Evolutionary conservation across 2,797 vertebrate species (phyloP).

Genomic region (Lagodon rhomboides): DNA sequence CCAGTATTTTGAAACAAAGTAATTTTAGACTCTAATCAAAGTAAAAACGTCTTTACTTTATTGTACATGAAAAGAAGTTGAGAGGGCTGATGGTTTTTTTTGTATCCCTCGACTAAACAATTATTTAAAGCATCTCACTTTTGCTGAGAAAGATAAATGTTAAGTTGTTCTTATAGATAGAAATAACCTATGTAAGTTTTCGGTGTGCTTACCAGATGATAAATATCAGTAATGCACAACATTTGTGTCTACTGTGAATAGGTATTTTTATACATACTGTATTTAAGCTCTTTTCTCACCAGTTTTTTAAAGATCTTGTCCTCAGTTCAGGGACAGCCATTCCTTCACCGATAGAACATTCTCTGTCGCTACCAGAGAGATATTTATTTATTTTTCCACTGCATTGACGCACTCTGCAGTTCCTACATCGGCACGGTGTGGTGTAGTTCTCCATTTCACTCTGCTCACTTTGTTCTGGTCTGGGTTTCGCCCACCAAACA

Average conservation of each 20-base stretch:
- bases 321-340: slow-evolving; percentile 72
- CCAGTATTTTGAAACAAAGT: slow-evolving; percentile 81
- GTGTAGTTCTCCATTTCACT: slow-evolving; percentile 50
- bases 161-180: slow-evolving; percentile 81
- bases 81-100: slow-evolving; percentile 66
- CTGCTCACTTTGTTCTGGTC: slow-evolving; percentile 20
- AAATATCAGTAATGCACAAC: slow-evolving; percentile 85
- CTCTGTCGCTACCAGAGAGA: slow-evolving; percentile 60
- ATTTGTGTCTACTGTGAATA: slow-evolving; percentile 88
- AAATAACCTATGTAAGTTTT: slow-evolving; percentile 76
- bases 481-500: slow-evolving; percentile 19
- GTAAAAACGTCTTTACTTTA: slow-evolving; percentile 59
- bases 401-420: slow-evolving; percentile 44
- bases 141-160: slow-evolving; percentile 83
- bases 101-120: slow-evolving; percentile 73
- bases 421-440: slow-evolving; percentile 41
- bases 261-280: slow-evolving; percentile 86
- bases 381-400: slow-evolving; percentile 71
- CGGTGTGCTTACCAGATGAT: slow-evolving; percentile 83
- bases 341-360: slow-evolving; percentile 65
- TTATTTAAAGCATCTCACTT: slow-evolving; percentile 83
- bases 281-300: slow-evolving; percentile 77
- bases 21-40: slow-evolving; percentile 72
- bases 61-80: slow-evolving; percentile 55
- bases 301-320: slow-evolving; percentile 69